Evolutionary conservation across 2,113 vertebrate genomes (phyloP), one percentile per base, ranked within the genome.

Genomic region (Toxotes jaculatrix): DNA sequence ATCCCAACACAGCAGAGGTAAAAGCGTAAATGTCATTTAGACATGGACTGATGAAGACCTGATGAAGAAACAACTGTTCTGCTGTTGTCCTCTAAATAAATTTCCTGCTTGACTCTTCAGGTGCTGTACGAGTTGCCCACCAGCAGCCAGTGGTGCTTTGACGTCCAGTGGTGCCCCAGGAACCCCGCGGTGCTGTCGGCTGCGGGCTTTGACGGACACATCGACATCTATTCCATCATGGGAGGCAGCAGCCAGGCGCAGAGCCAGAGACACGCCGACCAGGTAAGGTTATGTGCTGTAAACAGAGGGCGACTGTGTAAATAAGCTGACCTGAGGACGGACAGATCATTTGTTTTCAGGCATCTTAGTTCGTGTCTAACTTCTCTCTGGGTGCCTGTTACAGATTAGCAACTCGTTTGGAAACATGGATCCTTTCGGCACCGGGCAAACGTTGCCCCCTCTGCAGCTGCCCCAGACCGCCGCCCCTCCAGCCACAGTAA

Each of bases 121-220:
- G 95, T 99, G 51, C 85, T 99, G 70, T 99, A 99, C 17, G 98
- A 99, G 92, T 86, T 99, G 78, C 98, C 98, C 31, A 97, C 95
- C 0, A 97, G 95, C 84, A 97, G 96, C 0, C 98, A 98, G 89
- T 99, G 98, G 98, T 99, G 98, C 90, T 99, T 99, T 56, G 98
- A 99, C 71, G 96, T 99, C 87, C 98, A 98, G 94, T 99, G 98
- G 98, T 99, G 98, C 73, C 97, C 97, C 6, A 96, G 97, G 73
- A 99, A 99, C 84, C 98, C 98, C 0, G 97, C 98, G 1, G 90
- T 99, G 71, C 93, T 99, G 69, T 99, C 98, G 11, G 97, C 97
- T 0, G 98, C 98, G 2, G 95, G 97, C 6, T 99, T 99, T 0
- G 97, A 99, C 4, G 97, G 98, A 0, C 94, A 93, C 45, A 97